Conservation (phyloP, 2,113 vertebrate species). For the Suricata suricatta region DNA sequence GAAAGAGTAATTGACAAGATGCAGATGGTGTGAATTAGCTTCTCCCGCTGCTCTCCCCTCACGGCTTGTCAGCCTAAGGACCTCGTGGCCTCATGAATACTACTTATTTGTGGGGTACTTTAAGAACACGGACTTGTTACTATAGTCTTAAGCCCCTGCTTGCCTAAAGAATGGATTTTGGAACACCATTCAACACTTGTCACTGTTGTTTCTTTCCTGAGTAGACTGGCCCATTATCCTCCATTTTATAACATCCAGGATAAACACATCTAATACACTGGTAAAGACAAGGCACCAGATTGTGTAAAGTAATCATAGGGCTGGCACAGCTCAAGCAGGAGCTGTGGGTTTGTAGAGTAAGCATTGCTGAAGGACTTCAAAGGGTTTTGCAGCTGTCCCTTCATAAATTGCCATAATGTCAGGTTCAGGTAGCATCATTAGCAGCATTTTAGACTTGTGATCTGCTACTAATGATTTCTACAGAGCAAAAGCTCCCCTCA, state of each 20-base stretch:
- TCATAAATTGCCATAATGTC: background rate
- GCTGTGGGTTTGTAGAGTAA: background rate
- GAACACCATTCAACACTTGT: background rate
- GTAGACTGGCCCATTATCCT: background rate
- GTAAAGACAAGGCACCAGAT: background rate
- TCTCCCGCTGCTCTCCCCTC: background rate
- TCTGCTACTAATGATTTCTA: background rate
- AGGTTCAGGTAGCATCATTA: background rate
- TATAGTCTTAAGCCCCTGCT: background rate
- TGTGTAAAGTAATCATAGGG: background rate
- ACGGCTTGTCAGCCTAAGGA: background rate
- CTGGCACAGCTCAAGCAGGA: background rate
- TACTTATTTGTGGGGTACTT: background rate
- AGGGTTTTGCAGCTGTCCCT: background rate
- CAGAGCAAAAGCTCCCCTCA: background rate
- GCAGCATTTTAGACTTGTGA: background rate
- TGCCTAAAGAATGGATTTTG: background rate
- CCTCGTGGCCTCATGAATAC: background rate
- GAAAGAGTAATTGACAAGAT: background rate
- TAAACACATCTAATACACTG: background rate
- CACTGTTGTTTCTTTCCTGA: background rate
- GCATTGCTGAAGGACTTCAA: background rate
- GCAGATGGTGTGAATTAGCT: background rate
- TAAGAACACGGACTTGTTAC: background rate
- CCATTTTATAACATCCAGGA: background rate